Conservation (phyloP, 2,888 invertebrate species). For the Drosophila colorata region DNA sequence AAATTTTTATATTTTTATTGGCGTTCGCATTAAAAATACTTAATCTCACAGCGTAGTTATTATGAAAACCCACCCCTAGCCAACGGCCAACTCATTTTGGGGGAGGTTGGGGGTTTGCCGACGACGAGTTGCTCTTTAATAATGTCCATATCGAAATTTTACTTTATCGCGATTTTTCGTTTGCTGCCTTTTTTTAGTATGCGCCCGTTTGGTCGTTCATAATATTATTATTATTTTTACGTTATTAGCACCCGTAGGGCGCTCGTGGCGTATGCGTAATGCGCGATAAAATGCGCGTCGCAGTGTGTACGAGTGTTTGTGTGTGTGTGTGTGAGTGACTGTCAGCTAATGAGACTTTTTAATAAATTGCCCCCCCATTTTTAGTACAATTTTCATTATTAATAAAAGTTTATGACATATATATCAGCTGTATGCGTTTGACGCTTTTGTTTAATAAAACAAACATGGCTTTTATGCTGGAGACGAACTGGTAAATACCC, state of each 20-base stretch:
- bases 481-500: slow-evolving; percentile 23
- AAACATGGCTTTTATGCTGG: neutral
- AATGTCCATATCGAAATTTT: slow-evolving; percentile 78
- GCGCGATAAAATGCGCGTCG: slow-evolving; percentile 68
- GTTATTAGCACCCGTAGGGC: slow-evolving; percentile 77
- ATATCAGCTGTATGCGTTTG: slow-evolving; percentile 58
- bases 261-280: slow-evolving; percentile 74
- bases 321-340: slow-evolving; percentile 35
- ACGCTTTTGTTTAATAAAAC: slow-evolving; percentile 62
- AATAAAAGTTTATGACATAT: slow-evolving; percentile 78
- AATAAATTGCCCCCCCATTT: slow-evolving; percentile 78
- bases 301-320: slow-evolving; percentile 6
- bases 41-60: slow-evolving; percentile 76
- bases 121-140: slow-evolving; percentile 58
- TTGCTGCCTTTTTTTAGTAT: slow-evolving; percentile 36
- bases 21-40: slow-evolving; percentile 81
- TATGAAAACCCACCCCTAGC: slow-evolving; percentile 39
- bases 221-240: slow-evolving; percentile 73
- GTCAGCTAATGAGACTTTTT: slow-evolving; percentile 79
- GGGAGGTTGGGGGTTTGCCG: slow-evolving; percentile 4
- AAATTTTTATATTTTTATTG: slow-evolving; percentile 78
- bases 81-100: slow-evolving; percentile 1
- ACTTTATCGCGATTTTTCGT: slow-evolving; percentile 75
- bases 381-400: slow-evolving; percentile 81
- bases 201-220: slow-evolving; percentile 31